Evolutionary conservation across 1,140 invertebrate species (phyloP).

Genomic region (Drosophila funebris): DNA sequence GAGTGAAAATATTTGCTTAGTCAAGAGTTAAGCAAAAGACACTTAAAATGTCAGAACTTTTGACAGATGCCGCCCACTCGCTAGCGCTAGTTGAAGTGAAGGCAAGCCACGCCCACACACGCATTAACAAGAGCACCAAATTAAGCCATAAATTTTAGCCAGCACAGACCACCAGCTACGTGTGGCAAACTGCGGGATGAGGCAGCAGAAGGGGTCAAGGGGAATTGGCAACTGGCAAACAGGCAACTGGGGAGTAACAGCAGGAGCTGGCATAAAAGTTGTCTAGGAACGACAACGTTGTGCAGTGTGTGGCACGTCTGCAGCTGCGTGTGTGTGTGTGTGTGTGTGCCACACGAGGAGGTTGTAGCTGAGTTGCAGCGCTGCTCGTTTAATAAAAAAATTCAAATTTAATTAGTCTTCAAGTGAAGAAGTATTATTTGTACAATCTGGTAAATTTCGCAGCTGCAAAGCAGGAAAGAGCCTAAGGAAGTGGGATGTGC

Average conservation of each 20-base stretch:
- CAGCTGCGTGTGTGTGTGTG: neutral
- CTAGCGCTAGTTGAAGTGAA: conserved; percentile 8
- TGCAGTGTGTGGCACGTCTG: conserved; percentile 11
- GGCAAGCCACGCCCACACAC: conserved; percentile 60
- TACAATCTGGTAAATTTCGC: conserved; percentile 74
- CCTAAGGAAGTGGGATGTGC: conserved; percentile 48
- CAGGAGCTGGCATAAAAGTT: too few species aligned
- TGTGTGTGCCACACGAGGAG: conserved; percentile 19
- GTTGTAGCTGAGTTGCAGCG: conserved; percentile 20
- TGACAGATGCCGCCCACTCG: conserved; percentile 66
- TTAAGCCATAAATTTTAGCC: conserved; percentile 80
- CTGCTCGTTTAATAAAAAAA: conserved; percentile 68
- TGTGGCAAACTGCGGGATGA: too few species aligned
- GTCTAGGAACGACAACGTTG: too few species aligned
- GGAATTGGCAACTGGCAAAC: neutral
- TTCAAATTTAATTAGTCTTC: conserved; percentile 82
- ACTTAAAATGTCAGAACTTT: conserved; percentile 74
- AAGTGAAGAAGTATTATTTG: conserved; percentile 80
- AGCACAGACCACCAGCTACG: conserved; percentile 67
- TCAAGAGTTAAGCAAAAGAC: conserved; percentile 58
- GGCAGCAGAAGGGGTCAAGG: too few species aligned
- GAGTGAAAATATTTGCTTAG: conserved; percentile 66
- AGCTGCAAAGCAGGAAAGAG: conserved; percentile 53
- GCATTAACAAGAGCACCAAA: conserved; percentile 78
- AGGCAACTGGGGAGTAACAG: conserved; percentile 37